phyloP scores from a whole-genome alignment of 2,888 invertebrate species.

The Tetragnatha montana region DNA sequence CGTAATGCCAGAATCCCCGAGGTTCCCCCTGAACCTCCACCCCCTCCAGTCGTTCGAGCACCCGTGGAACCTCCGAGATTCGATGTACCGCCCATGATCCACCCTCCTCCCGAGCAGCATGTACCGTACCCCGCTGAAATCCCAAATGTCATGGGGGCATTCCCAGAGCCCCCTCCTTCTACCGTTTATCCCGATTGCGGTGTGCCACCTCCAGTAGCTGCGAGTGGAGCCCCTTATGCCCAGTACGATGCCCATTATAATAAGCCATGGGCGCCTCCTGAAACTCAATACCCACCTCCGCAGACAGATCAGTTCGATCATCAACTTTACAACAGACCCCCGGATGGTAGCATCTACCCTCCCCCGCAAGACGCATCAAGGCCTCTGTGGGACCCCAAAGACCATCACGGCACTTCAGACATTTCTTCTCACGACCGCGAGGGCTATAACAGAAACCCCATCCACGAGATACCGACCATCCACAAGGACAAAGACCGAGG shows the following conservation, averaged over 20 bases:
- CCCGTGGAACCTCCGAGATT: constrained; percentile 55
- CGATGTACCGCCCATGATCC: constrained; percentile 50
- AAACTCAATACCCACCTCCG: constrained; percentile 57
- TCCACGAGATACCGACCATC: constrained; percentile 51
- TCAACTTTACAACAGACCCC: constrained; percentile 63
- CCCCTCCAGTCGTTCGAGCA: constrained; percentile 15
- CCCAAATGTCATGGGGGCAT: constrained; percentile 45
- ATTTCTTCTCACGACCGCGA: constrained; percentile 47
- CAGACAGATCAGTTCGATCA: constrained; percentile 57
- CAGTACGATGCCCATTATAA: constrained; percentile 68
- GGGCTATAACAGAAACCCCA: constrained; percentile 24
- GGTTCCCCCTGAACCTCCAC: constrained; percentile 61
- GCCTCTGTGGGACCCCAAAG: constrained; percentile 65
- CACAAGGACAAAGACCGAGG: constrained; percentile 72
- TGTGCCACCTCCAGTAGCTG: constrained; percentile 48
- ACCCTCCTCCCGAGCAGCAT: constrained; percentile 61
- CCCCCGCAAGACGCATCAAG: constrained; percentile 25
- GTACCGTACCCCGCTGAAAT: constrained; percentile 55
- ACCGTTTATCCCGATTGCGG: constrained; percentile 50
- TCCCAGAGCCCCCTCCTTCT: constrained; percentile 66
- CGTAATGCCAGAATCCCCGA: constrained; percentile 48
- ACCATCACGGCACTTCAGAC: constrained; percentile 46
- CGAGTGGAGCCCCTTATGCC: constrained; percentile 44
- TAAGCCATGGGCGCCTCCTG: constrained; percentile 64
- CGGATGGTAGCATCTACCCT: constrained; percentile 53